Percentiles rank a stretch among this genome's conserved stretches.
Conservation (phyloP, 1,140 invertebrate species). For the Drosophila takahashii region DNA sequence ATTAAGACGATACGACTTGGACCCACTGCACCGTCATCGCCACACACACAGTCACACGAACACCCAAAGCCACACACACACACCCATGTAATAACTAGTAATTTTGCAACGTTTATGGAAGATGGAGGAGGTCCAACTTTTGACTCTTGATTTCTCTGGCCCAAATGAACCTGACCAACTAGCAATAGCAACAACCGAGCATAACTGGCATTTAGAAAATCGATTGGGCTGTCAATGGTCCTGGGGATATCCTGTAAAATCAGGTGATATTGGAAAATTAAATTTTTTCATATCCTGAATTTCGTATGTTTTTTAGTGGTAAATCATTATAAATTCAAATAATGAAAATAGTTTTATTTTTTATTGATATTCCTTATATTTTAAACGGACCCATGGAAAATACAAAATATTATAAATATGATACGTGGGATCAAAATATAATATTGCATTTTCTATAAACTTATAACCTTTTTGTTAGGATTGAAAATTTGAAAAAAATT, state of each 20-base stretch:
- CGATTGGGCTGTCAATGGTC: neutral
- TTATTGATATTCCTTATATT: no score
- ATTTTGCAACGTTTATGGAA: slow-evolving; percentile 60
- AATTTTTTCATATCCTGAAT: no score
- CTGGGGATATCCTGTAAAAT: slow-evolving; percentile 1
- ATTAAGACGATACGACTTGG: slow-evolving; percentile 72
- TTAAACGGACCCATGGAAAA: no score
- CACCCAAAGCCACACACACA: slow-evolving; percentile 15
- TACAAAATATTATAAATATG: no score
- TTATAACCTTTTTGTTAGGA: no score
- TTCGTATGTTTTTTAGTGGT: no score
- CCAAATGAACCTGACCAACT: slow-evolving; percentile 66
- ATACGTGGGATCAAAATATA: no score
- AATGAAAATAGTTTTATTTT: no score
- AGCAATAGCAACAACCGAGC: slow-evolving; percentile 9
- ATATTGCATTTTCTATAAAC: no score
- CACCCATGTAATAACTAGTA: slow-evolving; percentile 62
- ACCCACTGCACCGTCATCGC: slow-evolving; percentile 43
- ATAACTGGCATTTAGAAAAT: slow-evolving; percentile 35
- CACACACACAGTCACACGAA: slow-evolving; percentile 27
- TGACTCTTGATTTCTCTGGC: slow-evolving; percentile 78
- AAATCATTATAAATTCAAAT: no score
- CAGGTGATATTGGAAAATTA: no score
- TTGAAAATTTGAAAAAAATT: no score
- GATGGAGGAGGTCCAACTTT: slow-evolving; percentile 55